Percentiles rank a stretch among this genome's conserved stretches.
phyloP scores from a whole-genome alignment of 1,140 invertebrate species.

The Lutraria rhynchaena region DNA sequence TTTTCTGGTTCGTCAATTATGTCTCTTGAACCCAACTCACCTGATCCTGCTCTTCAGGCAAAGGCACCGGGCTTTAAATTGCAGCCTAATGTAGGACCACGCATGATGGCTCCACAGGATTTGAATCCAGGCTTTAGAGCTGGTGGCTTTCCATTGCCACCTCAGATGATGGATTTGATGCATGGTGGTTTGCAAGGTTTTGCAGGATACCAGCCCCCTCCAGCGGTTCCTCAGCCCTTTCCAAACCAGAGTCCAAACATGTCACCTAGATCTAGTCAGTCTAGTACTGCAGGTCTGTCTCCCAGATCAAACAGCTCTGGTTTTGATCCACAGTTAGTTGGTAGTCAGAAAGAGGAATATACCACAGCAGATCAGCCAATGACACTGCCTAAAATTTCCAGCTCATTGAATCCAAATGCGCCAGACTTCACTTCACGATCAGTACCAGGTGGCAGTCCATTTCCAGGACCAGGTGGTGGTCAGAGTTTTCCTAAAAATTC shows the following conservation, averaged over 20 bases:
- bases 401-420: constrained; percentile 92
- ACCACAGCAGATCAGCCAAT: constrained; percentile 81
- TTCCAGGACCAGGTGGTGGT: constrained; percentile 17
- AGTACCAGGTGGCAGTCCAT: constrained; percentile 17
- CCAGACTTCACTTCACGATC: constrained; percentile 87
- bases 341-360: constrained; percentile 78
- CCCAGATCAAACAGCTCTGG: constrained; percentile 53
- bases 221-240: constrained; percentile 52
- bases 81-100: constrained; percentile 59
- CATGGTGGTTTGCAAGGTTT: constrained; percentile 21
- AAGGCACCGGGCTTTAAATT: constrained; percentile 80
- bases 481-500: constrained; percentile 11
- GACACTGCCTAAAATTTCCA: constrained; percentile 83
- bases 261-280: constrained; percentile 63
- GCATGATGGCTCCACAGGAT: constrained; percentile 61
- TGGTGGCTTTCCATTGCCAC: not conserved
- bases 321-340: constrained; percentile 35
- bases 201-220: constrained; percentile 86
- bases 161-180: constrained; percentile 48
- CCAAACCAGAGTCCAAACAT: constrained; percentile 62
- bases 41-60: constrained; percentile 79
- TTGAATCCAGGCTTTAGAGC: constrained; percentile 53
- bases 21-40: constrained; percentile 82
- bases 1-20: constrained; percentile 72
- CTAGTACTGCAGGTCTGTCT: constrained; percentile 61